Conservation (phyloP, 2,113 vertebrate species). For the Galemys pyrenaicus region DNA sequence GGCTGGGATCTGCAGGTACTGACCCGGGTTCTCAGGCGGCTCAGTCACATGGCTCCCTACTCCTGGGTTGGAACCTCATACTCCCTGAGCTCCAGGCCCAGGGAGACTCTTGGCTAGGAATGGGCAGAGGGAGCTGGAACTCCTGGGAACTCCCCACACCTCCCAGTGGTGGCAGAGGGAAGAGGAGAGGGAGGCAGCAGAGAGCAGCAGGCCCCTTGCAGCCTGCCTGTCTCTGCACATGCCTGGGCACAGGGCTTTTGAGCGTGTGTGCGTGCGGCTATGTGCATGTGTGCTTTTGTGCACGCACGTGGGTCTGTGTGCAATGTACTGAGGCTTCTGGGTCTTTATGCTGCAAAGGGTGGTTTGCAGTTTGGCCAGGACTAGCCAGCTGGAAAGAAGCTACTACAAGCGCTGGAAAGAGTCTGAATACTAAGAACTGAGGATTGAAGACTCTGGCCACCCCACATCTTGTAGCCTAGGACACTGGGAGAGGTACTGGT, state of each 20-base stretch:
- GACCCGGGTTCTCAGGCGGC: background rate
- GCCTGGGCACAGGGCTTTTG: background rate
- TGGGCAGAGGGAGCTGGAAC: slow-evolving; percentile 19
- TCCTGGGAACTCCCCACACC: slow-evolving; percentile 13
- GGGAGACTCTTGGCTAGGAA: slow-evolving; percentile 12
- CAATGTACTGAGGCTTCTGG: background rate
- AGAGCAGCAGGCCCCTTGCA: background rate
- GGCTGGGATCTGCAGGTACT: background rate
- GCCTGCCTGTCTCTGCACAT: background rate
- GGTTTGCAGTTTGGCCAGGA: background rate
- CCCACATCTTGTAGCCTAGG: background rate
- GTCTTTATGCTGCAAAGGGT: background rate
- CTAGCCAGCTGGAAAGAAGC: background rate
- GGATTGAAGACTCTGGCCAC: background rate
- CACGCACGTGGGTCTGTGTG: background rate
- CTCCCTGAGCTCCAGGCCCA: background rate
- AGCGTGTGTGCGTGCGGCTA: background rate
- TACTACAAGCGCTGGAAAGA: background rate
- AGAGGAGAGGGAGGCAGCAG: background rate
- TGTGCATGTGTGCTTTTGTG: background rate
- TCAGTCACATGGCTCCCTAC: background rate
- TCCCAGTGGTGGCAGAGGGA: background rate
- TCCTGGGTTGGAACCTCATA: background rate
- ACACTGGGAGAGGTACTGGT: background rate
- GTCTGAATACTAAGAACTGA: slow-evolving; percentile 6